A percentile compares a stretch with the other conserved stretches of the same genome.
phyloP scores from a whole-genome alignment of 2,888 invertebrate genomes.

The Amphimallon solstitiale region DNA sequence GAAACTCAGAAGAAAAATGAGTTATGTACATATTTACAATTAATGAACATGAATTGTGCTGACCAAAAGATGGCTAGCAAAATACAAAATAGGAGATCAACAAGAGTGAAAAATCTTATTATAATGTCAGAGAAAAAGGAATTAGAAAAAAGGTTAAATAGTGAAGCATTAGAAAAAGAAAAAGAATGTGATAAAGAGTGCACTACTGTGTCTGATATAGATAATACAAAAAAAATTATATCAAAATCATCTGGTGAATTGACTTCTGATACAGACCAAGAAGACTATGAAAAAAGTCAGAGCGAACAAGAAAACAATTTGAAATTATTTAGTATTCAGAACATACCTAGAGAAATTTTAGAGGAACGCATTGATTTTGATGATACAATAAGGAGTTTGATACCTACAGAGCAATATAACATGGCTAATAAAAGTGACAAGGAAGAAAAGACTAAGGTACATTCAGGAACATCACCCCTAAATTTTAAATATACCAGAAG shows the following conservation, averaged over 20 bases:
- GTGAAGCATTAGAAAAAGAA: constrained; percentile 26
- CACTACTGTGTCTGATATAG: neutral
- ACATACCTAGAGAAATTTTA: constrained; percentile 2
- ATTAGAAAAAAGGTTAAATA: constrained; percentile 41
- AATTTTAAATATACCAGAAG: no score
- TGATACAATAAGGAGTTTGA: constrained; percentile 19
- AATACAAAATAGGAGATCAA: constrained; percentile 57
- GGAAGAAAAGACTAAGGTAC: neutral
- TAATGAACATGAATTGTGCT: constrained; percentile 57
- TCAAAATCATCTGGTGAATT: constrained; percentile 19
- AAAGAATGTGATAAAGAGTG: constrained; percentile 1
- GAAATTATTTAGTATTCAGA: neutral
- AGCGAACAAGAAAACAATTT: neutral
- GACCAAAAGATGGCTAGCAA: constrained; percentile 53
- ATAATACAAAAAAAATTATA: neutral
- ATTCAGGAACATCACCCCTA: no score
- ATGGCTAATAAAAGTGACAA: neutral
- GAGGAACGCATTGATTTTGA: constrained; percentile 27
- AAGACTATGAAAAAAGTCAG: neutral
- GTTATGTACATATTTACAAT: constrained; percentile 58
- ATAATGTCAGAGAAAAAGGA: constrained; percentile 49
- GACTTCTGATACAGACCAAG: neutral
- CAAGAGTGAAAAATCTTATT: constrained; percentile 56
- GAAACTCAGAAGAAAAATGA: constrained; percentile 59
- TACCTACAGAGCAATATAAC: neutral